Evolutionary conservation across 2,797 vertebrate species (phyloP).

Genomic region (Brotula barbata): DNA sequence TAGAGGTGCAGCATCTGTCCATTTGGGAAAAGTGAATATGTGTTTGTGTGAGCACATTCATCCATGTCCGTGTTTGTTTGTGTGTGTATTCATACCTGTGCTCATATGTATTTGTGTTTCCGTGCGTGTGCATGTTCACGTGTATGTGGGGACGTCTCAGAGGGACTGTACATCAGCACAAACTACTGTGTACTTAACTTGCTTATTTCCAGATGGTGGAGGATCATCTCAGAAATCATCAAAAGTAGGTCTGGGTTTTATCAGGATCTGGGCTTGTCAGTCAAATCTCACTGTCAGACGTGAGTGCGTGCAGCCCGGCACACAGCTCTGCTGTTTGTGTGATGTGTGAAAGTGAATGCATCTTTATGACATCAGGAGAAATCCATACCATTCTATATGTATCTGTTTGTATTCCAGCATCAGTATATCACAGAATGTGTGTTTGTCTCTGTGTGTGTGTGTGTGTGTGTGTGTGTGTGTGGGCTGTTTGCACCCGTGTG

Average conservation of each 20-base stretch:
- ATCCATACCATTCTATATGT: conserved; percentile 49
- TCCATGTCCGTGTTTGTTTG: conserved; percentile 22
- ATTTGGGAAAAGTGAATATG: conserved; percentile 65
- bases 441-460: conserved; percentile 6
- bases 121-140: conserved; percentile 14
- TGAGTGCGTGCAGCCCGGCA: conserved; percentile 3
- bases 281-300: conserved; percentile 48
- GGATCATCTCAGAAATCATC: conserved; percentile 68
- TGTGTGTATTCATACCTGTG: not conserved
- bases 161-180: conserved; percentile 76
- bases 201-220: conserved; percentile 79
- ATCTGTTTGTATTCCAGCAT: conserved; percentile 45
- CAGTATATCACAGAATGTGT: conserved; percentile 53
- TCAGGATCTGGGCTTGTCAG: conserved; percentile 69
- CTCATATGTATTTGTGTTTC: conserved; percentile 3
- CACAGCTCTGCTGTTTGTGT: conserved; percentile 28
- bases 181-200: conserved; percentile 82
- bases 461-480: conserved; percentile 34
- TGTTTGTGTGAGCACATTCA: conserved; percentile 55
- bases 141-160: conserved; percentile 62
- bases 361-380: conserved; percentile 48
- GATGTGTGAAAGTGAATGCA: conserved; percentile 56
- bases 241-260: conserved; percentile 61
- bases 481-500: conserved; percentile 60
- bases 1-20: conserved; percentile 83